A percentile compares a stretch with the other conserved stretches of the same genome.
Conservation (phyloP, 2,888 invertebrate species). For the Leptinotarsa peninsularis region DNA sequence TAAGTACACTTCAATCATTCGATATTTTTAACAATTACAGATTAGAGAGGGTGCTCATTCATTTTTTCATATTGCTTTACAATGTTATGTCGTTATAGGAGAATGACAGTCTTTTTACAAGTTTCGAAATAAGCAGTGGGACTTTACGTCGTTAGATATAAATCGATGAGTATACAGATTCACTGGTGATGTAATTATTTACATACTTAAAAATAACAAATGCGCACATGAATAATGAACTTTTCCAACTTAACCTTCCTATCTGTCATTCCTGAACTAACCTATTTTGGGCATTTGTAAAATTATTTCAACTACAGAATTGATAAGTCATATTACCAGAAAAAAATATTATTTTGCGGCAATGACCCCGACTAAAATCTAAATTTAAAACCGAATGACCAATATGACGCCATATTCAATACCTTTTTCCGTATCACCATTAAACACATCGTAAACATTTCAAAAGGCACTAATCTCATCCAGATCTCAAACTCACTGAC, state of each 20-base stretch:
- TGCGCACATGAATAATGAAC: slow-evolving; percentile 40
- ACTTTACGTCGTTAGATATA: slow-evolving; percentile 24
- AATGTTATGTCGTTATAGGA: too few species aligned
- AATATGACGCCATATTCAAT: slow-evolving; percentile 68
- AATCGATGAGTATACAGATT: slow-evolving; percentile 32
- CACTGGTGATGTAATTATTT: slow-evolving; percentile 46
- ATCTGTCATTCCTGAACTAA: slow-evolving; percentile 27
- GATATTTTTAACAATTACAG: neutral
- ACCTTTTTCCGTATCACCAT: slow-evolving; percentile 63
- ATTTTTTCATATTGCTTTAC: too few species aligned
- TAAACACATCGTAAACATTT: slow-evolving; percentile 61
- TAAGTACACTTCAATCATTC: neutral
- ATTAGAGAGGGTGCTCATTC: neutral
- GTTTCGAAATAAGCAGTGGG: neutral
- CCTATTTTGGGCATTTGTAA: slow-evolving; percentile 1
- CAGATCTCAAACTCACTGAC: slow-evolving; percentile 52
- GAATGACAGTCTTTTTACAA: neutral
- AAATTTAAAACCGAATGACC: slow-evolving; percentile 64
- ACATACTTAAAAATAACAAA: slow-evolving; percentile 43
- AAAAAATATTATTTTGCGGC: slow-evolving; percentile 28
- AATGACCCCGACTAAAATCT: slow-evolving; percentile 47
- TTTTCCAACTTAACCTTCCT: neutral
- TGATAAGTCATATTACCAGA: neutral
- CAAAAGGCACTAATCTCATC: slow-evolving; percentile 65
- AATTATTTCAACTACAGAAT: too few species aligned